Evolutionary conservation across 1,140 invertebrate genomes (phyloP).

Genomic region (Drosophila lacertosa): DNA sequence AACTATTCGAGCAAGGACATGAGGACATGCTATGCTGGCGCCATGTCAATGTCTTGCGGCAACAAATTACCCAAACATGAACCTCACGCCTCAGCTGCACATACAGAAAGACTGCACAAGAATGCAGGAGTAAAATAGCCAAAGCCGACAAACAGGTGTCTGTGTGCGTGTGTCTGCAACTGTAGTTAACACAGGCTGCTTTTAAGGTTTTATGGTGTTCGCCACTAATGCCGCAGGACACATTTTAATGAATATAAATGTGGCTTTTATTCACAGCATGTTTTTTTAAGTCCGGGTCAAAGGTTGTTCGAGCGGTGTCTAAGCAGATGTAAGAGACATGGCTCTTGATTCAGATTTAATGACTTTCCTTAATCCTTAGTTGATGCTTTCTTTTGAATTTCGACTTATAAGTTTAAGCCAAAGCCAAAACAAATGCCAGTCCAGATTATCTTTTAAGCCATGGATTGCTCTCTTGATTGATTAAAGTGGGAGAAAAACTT

Average conservation of each 20-base stretch:
- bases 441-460: too few species aligned
- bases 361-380: too few species aligned
- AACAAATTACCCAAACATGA: constrained; percentile 50
- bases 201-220: constrained; percentile 52
- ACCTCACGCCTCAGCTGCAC: constrained; percentile 10
- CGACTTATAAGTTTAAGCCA: too few species aligned
- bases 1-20: constrained; percentile 48
- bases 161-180: constrained; percentile 10
- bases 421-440: too few species aligned
- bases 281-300: background rate
- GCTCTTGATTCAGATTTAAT: too few species aligned
- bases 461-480: too few species aligned
- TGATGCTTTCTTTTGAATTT: too few species aligned
- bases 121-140: constrained; percentile 6
- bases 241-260: constrained; percentile 63
- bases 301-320: background rate
- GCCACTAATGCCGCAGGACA: constrained; percentile 53
- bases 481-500: too few species aligned
- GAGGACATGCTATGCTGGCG: constrained; percentile 48
- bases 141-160: constrained; percentile 11
- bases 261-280: background rate
- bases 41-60: constrained; percentile 71
- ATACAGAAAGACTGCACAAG: constrained; percentile 8
- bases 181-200: constrained; percentile 35
- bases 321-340: too few species aligned